These are phyloP conservation scores for Oriolus oriolus DNA, from an alignment of 2,113 vertebrate species.

Conservation along the genomic window DNA sequence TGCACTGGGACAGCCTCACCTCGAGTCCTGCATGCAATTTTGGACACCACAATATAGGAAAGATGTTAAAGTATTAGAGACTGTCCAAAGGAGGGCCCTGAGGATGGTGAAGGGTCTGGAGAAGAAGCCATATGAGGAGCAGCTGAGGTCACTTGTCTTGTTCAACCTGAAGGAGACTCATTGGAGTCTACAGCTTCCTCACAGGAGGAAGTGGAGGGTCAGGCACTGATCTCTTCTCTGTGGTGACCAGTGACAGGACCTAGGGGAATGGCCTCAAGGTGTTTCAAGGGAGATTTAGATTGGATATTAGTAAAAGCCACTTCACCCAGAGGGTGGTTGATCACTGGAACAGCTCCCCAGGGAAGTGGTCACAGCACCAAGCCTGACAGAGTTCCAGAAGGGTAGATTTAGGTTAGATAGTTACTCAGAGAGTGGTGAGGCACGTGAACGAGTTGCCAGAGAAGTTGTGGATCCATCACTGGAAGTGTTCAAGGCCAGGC, in stretches of 20 bases:
- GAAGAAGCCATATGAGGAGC: not conserved
- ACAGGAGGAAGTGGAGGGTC: not conserved
- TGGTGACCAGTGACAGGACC: not conserved
- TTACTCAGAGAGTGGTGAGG: not conserved
- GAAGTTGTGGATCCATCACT: not conserved
- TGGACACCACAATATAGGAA: not conserved
- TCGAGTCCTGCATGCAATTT: accelerated
- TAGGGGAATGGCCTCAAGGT: not conserved
- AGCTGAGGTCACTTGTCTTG: not conserved
- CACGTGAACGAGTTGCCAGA: not conserved
- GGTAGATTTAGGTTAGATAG: not conserved
- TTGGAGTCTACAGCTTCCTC: not conserved
- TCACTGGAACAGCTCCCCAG: not conserved
- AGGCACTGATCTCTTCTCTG: not conserved
- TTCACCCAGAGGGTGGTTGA: not conserved
- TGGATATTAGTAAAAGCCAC: not conserved
- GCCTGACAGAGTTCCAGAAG: not conserved
- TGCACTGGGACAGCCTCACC: accelerated
- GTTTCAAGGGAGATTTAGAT: not conserved
- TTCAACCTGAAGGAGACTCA: not conserved
- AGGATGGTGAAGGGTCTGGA: not conserved
- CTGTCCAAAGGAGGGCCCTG: not conserved
- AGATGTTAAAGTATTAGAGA: not conserved
- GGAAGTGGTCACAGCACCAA: not conserved
- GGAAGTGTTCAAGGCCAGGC: not conserved